These are phyloP conservation scores for Spisula solida DNA, from an alignment of 2,888 invertebrate genomes.

Conservation along the genomic window DNA sequence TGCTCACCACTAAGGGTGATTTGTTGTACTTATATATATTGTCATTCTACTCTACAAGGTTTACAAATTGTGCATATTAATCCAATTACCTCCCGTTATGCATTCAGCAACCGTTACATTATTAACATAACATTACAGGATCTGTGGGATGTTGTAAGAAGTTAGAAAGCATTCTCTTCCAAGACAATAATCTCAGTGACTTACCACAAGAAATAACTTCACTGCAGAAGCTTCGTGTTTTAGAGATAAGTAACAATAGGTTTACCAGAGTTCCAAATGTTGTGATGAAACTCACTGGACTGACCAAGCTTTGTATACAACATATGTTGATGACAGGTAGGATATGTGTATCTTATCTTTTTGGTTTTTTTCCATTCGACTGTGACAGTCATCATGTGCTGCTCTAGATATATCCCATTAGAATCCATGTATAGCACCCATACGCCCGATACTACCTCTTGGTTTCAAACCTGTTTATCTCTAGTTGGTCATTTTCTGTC, in stretches of 20 bases:
- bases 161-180: constrained; percentile 68
- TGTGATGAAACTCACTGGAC: constrained; percentile 68
- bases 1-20: too few species aligned
- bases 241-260: constrained; percentile 77
- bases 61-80: too few species aligned
- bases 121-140: constrained; percentile 30
- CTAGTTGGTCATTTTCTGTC: too few species aligned
- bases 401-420: too few species aligned
- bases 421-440: too few species aligned
- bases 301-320: constrained; percentile 75
- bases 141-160: constrained; percentile 74
- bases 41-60: too few species aligned
- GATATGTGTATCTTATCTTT: background rate
- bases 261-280: constrained; percentile 74
- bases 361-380: background rate
- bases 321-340: constrained; percentile 76
- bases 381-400: too few species aligned
- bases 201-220: constrained; percentile 75
- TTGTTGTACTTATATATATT: too few species aligned
- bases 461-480: too few species aligned
- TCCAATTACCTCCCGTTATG: too few species aligned
- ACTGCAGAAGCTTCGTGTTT: constrained; percentile 64
- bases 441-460: too few species aligned
- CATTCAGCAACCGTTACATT: too few species aligned
- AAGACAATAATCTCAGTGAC: constrained; percentile 74